phyloP scores from a whole-genome alignment of 2,797 vertebrate species.

The Sphaeramia orbicularis region DNA sequence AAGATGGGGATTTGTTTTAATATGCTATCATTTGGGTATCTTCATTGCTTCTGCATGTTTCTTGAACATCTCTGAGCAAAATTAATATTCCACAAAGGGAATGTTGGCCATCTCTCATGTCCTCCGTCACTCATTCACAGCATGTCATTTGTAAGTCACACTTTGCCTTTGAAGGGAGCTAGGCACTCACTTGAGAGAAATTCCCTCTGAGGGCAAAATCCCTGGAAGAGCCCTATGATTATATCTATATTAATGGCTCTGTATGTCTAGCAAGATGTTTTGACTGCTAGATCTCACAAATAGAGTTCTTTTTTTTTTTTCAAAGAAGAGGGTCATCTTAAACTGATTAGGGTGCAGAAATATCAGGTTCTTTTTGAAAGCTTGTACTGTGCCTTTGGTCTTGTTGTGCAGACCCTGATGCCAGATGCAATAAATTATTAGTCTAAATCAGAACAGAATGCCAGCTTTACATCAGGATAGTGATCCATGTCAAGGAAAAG shows the following conservation, averaged over 20 bases:
- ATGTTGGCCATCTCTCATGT: slow-evolving; percentile 78
- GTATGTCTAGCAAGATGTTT: slow-evolving; percentile 81
- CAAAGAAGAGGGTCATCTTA: slow-evolving; percentile 88
- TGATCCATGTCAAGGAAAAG: slow-evolving; percentile 74
- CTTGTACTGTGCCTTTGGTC: slow-evolving; percentile 82
- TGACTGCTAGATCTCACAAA: slow-evolving; percentile 79
- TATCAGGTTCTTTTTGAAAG: slow-evolving; percentile 82
- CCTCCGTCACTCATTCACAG: slow-evolving; percentile 82
- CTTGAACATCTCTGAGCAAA: slow-evolving; percentile 55
- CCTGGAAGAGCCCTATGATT: slow-evolving; percentile 85
- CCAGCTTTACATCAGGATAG: slow-evolving; percentile 79
- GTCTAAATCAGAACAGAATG: slow-evolving; percentile 87
- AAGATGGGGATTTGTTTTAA: slow-evolving; percentile 26
- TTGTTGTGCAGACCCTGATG: slow-evolving; percentile 76
- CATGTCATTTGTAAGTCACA: slow-evolving; percentile 88
- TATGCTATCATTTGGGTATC: background rate
- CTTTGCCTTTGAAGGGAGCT: slow-evolving; percentile 83
- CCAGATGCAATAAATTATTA: slow-evolving; percentile 89
- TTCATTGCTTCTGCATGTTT: slow-evolving; percentile 29
- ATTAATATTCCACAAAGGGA: slow-evolving; percentile 72
- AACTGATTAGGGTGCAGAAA: slow-evolving; percentile 89
- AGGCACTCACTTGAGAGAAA: slow-evolving; percentile 74
- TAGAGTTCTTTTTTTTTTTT: slow-evolving; percentile 75
- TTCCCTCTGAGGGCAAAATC: slow-evolving; percentile 81
- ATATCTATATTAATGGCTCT: slow-evolving; percentile 86